Evolutionary conservation across 2,797 vertebrate genomes (phyloP), one percentile per base, ranked within the genome.

Genomic region (Graptemys geographica): DNA sequence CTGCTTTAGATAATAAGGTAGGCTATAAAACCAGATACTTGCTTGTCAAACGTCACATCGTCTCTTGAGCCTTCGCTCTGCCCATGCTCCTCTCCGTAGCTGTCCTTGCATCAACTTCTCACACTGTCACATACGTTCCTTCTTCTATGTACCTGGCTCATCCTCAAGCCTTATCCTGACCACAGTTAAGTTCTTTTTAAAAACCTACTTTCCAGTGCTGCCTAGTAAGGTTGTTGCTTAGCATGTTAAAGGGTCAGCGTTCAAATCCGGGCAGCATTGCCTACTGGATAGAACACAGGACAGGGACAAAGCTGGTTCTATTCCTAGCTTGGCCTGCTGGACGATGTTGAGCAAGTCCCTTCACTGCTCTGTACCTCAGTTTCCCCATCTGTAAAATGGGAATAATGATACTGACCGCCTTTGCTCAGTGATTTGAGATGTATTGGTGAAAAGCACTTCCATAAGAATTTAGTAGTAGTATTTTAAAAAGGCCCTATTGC

Each of bases 341-440:
- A 93, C 9, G 59, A 93, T 33, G 89, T 18, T 88, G 13, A 33
- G 31, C 25, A 81, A 81, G 83, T 90, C 74, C 41, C 8, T 78
- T 3, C 52, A 49, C 25, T 19, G 41, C 15, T 87, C 31, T 62
- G 13, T 90, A 11, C 1, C 1, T 3, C 0, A 1, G 6, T 85
- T 92, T 31, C 2, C 31, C 8, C 6, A 6, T 47, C 13, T 57
- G 28, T 56, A 83, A 55, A 31, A 94, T 27, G 57, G 28, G 6
- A 4, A 0, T 56, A 65, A 15, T 37, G 86, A 81, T 3, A 49
- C 8, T 69, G 2, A 51, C 16, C 0, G 37, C 53, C 16, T 69
- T 83, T 52, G 65, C 49, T 3, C 88, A 86, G 59, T 87, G 51
- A 13, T 84, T 86, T 62, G 37, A 83, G 89, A 95, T 79, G 25